Percentiles rank a stretch among this genome's conserved stretches.
These are phyloP conservation scores for Cynodonichthys magdalenae DNA, from an alignment of 2,797 vertebrate genomes.

Conservation along the genomic window DNA sequence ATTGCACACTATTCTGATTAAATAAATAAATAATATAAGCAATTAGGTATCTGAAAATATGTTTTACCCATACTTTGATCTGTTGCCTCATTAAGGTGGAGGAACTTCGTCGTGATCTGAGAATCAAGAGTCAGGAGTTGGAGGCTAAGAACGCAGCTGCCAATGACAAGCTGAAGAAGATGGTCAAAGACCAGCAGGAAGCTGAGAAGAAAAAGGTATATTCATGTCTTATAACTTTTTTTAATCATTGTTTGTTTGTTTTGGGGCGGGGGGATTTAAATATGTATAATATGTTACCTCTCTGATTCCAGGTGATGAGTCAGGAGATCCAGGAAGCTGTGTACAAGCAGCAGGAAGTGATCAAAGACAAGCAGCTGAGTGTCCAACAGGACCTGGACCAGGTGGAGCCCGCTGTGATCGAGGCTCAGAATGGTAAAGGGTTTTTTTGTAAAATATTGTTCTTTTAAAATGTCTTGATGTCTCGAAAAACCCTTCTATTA, in stretches of 20 bases:
- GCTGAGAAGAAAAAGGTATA: slow-evolving; percentile 98
- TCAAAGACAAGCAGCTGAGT: slow-evolving; percentile 95
- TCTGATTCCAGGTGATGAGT: slow-evolving; percentile 92
- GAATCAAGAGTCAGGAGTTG: slow-evolving; percentile 98
- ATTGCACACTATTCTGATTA: too few species aligned
- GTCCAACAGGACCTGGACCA: slow-evolving; percentile 96
- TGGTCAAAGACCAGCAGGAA: slow-evolving; percentile 99
- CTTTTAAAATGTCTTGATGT: background rate
- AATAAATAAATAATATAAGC: too few species aligned
- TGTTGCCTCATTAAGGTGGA: slow-evolving; percentile 85
- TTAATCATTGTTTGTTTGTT: background rate
- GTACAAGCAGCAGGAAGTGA: slow-evolving; percentile 96
- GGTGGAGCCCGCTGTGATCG: slow-evolving; percentile 97
- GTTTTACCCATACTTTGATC: background rate
- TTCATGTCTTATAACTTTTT: too few species aligned
- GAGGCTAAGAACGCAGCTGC: slow-evolving; percentile 98
- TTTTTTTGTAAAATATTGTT: background rate
- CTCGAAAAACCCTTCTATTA: background rate
- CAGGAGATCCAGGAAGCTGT: slow-evolving; percentile 98
- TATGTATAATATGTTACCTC: background rate
- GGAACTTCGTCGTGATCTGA: slow-evolving; percentile 93
- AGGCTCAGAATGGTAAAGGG: slow-evolving; percentile 94
- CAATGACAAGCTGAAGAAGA: slow-evolving; percentile 99
- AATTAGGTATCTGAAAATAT: background rate
- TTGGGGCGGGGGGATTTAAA: background rate